Conservation (phyloP, 2,797 vertebrate species). For the Hafferia zeledoni region DNA sequence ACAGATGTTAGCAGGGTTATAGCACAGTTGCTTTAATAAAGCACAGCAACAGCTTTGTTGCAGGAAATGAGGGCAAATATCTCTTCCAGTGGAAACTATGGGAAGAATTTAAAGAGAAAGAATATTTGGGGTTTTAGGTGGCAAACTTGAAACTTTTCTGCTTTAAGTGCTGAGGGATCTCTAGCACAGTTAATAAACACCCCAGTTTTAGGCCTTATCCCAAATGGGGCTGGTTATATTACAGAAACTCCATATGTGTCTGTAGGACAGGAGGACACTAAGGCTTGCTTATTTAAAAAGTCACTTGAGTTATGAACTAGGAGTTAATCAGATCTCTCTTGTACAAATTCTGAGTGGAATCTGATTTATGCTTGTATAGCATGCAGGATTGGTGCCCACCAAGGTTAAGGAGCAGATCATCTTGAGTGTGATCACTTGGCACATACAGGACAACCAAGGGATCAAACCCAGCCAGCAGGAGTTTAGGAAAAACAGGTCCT, state of each 20-base stretch:
- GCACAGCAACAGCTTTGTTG: conserved; percentile 20
- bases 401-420: background rate
- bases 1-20: conserved; percentile 12
- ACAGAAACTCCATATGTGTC: background rate
- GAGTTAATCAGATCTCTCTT: background rate
- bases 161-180: background rate
- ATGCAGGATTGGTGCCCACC: background rate
- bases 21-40: conserved; percentile 7
- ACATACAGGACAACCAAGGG: background rate
- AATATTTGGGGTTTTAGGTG: background rate
- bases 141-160: background rate
- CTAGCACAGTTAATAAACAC: background rate
- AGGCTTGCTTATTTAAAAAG: background rate
- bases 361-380: background rate
- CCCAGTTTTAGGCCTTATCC: background rate
- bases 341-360: background rate
- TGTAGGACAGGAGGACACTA: background rate
- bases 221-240: background rate
- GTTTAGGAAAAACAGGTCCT: background rate
- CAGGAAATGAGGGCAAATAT: conserved; percentile 53
- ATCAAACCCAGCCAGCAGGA: background rate
- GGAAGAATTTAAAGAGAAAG: conserved; percentile 42
- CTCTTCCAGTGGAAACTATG: conserved; percentile 22
- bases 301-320: background rate
- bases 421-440: background rate